Base-by-base conservation (phyloP, 1,140 invertebrate species). In the Hormaphis cornu region DNA sequence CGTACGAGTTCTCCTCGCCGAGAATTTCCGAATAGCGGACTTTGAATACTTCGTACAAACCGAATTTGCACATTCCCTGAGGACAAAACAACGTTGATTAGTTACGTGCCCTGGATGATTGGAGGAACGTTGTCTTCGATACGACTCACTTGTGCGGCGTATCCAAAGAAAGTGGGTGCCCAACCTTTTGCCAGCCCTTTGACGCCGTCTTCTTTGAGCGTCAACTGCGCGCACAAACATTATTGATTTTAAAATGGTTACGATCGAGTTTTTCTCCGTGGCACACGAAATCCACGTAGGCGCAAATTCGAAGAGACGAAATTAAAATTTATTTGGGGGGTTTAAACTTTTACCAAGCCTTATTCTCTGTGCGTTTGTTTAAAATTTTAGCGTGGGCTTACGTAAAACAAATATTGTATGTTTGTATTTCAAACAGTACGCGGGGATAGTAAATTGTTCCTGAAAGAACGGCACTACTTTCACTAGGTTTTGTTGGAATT, bases 151-250 rank as follows among this genome's bases (percentile, higher is more conserved):
- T 99, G 97, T 72, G 90, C 83, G 5, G 95, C 99, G 80, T 99
- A 99, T 26, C 97, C 97, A 77, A 98, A 89, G 78, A 93, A 89
- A 35, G 97, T 99, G 54, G 97, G 97, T 2, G 97, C 96, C 97
- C 97, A 99, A 73, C 97, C 97, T 81, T 89, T 93, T 20, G 83
- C 91, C 52, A 99, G 82, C 61, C 93, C 95, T 69, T 85, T 82
- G 1, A 86, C 74, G 72, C 97, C 97, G 80, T 95, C 95, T 82
- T 99, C 97, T 18, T 80, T 81, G 24, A 94, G 59, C 22, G 88
- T 88, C n/a, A 90, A 82, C 80, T 85, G 69, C 4, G 0, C 4
- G 22, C 7, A 9, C 1, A n/a, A n/a, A n/a, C n/a, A 33, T 20
- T 1, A 1, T 30, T 1, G 8, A 14, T 18, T n/a, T 18, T 30